Base-by-base conservation (phyloP, 1,140 invertebrate genomes). In the Oscheius sp. region DNA sequence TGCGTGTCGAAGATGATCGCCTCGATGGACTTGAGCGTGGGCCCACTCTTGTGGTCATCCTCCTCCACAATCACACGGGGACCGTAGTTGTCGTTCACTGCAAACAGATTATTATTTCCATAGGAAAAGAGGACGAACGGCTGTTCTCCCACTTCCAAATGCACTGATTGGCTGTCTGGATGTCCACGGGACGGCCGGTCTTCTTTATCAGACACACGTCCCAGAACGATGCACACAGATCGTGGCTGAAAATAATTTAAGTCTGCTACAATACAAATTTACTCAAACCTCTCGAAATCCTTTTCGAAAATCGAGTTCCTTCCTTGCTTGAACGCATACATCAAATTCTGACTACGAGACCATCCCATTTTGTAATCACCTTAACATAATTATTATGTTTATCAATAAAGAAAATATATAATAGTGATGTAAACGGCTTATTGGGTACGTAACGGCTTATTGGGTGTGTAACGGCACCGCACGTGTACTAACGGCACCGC, bases 311-410 rank as follows among this genome's bases (percentile, higher is more conserved):
- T 45, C 2, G 69, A 52, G 15, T 46, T 35, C 15, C 13, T 13
- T 18, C 34, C 35, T 18, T 26, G 28, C 20, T 71, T 42, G 46
- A 61, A 38, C 3, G 32, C 34, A 26, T 58, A 71, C 4, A 31
- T 34, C 15, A 0, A 10, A 7, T 58, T 31, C 3, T 71, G 18
- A 1, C n/a, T 35, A 26, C 58, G 34, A 13, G 69, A 71, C 59
- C 62, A 71, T 28, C 38, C 69, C 52, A 71, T 71, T 10, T 49
- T 31, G 59, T 35, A 59, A 3, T 68, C 46, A 31, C 58, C 66
- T 68, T 45, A 32, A 68, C 52, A 59, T 18, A 62, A 7, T 29
- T 28, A 3, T 45, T 45, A 23, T 45, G 18, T 23, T 23, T 45
- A 45, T 15, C 42, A 15, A 23, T 45, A 23, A 18, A 18, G 15